These are phyloP conservation scores for Ophthalmolycus amberensis DNA, from an alignment of 2,113 vertebrate genomes.

Conservation along the genomic window DNA sequence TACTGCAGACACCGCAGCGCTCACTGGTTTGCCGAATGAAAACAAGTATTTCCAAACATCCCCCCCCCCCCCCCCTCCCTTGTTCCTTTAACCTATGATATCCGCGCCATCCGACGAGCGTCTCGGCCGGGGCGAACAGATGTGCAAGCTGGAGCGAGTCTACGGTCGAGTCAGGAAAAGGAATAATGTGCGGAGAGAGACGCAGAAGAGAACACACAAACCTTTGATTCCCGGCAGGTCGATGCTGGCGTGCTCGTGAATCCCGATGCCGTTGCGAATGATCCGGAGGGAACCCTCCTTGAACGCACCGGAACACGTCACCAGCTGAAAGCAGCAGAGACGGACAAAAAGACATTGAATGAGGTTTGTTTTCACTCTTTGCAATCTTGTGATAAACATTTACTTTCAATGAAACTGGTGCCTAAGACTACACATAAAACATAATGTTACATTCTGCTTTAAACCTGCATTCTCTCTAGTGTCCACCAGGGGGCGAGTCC, in stretches of 20 bases:
- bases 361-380: not conserved
- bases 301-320: slow-evolving; percentile 97
- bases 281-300: slow-evolving; percentile 97
- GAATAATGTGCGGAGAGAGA: too few species aligned
- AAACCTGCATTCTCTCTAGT: not conserved
- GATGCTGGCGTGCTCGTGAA: slow-evolving; percentile 98
- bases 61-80: too few species aligned
- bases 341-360: slow-evolving; percentile 4
- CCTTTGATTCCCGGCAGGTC: slow-evolving; percentile 99
- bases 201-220: slow-evolving; percentile 60
- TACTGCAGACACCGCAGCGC: not conserved
- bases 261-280: slow-evolving; percentile 97
- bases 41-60: slow-evolving; percentile 44
- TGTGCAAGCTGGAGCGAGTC: slow-evolving; percentile 41
- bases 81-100: slow-evolving; percentile 36
- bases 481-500: too few species aligned
- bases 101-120: slow-evolving; percentile 45
- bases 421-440: too few species aligned
- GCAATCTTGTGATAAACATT: not conserved
- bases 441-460: too few species aligned
- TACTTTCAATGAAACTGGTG: too few species aligned
- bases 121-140: slow-evolving; percentile 44
- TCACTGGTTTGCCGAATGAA: slow-evolving; percentile 43
- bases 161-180: not conserved
- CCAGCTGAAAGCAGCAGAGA: slow-evolving; percentile 84